Conservation (phyloP, 2,888 invertebrate species). For the Stictocephala bisonia region DNA sequence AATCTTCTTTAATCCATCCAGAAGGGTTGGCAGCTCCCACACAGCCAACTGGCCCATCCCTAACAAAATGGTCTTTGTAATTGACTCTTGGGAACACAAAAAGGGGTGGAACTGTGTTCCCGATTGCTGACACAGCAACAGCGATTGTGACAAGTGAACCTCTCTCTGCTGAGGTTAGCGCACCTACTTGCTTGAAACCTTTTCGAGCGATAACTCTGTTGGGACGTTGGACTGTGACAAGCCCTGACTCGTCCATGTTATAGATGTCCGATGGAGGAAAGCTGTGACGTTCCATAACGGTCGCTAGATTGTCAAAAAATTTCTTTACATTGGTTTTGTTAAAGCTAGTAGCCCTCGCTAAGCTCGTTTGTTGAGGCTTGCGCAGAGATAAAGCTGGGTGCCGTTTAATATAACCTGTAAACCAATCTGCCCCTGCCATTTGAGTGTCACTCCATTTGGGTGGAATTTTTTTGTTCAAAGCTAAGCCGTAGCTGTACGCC, state of each 20-base stretch:
- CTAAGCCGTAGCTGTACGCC: constrained; percentile 50
- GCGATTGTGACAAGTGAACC: background rate
- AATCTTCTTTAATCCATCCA: constrained; percentile 56
- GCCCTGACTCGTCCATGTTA: constrained; percentile 63
- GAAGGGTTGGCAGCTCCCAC: constrained; percentile 19
- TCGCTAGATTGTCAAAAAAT: constrained; percentile 63
- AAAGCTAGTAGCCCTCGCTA: constrained; percentile 58
- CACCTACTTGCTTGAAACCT: constrained; percentile 58
- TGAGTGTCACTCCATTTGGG: constrained; percentile 49
- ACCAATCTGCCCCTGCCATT: constrained; percentile 62
- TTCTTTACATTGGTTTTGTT: constrained; percentile 65
- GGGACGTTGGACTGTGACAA: constrained; percentile 64
- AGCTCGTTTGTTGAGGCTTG: constrained; percentile 59
- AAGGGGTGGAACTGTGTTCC: background rate
- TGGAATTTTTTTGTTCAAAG: constrained; percentile 44
- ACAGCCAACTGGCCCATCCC: constrained; percentile 6
- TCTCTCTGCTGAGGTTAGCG: background rate
- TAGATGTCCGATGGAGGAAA: constrained; percentile 61
- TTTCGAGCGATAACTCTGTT: constrained; percentile 61
- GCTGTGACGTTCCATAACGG: constrained; percentile 55
- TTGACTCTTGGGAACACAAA: constrained; percentile 9
- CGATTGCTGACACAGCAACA: background rate
- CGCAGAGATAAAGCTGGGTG: constrained; percentile 57
- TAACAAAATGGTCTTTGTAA: background rate
- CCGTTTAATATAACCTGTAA: constrained; percentile 58